Evolutionary conservation across 2,797 vertebrate genomes (phyloP).

Genomic region (Halcyon smyrnensis): DNA sequence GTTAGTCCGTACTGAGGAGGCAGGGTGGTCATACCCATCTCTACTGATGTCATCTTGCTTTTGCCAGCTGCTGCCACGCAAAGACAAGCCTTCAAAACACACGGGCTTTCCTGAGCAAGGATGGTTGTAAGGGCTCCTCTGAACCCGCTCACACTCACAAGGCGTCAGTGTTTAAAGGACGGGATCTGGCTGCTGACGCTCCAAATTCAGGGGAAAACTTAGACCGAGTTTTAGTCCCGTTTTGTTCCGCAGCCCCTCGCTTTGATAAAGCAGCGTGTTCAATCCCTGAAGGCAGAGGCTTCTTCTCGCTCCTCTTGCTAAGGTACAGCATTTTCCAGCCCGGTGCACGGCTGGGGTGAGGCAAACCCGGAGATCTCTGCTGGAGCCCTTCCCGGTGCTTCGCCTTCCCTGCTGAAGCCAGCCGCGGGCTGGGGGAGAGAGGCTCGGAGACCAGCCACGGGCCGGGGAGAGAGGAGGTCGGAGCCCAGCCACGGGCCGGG

Average conservation of each 20-base stretch:
- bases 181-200: not conserved
- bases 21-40: not conserved
- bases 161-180: not conserved
- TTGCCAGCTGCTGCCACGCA: not conserved
- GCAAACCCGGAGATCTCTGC: not conserved
- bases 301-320: not conserved
- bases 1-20: not conserved
- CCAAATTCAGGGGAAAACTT: not conserved
- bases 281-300: rapidly evolving
- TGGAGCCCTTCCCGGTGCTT: not conserved
- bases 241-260: not conserved
- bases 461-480: not conserved
- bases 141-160: rapidly evolving
- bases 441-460: not conserved
- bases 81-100: not conserved
- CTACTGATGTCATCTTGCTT: not conserved
- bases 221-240: not conserved
- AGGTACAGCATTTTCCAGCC: not conserved
- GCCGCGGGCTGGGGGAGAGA: no score
- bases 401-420: no score
- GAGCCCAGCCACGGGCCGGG: not conserved
- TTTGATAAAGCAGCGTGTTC: not conserved
- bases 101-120: not conserved
- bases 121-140: not conserved
- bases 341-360: not conserved